A percentile compares a stretch with the other conserved stretches of the same genome.
Evolutionary conservation across 2,797 vertebrate genomes (phyloP).

Genomic region (Fistularia commersonii): DNA sequence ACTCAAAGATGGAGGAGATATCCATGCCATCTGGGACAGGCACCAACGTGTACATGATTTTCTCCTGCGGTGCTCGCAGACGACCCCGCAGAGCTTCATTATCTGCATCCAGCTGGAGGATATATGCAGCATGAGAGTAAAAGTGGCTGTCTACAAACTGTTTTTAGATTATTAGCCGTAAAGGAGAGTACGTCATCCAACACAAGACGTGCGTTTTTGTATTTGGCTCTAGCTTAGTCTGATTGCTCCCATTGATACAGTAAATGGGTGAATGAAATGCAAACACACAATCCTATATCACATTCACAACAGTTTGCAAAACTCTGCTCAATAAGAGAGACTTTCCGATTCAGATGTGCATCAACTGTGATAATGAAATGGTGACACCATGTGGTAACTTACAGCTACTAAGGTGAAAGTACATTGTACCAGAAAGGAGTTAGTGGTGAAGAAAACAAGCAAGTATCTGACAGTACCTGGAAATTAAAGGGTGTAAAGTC

Average conservation of each 20-base stretch:
- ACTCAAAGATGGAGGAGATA: slow-evolving; percentile 97
- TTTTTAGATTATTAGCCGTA: no score
- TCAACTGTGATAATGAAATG: slow-evolving; percentile 2
- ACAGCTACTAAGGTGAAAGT: slow-evolving; percentile 12
- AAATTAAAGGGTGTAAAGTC: slow-evolving; percentile 82
- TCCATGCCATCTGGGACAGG: slow-evolving; percentile 97
- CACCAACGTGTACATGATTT: slow-evolving; percentile 92
- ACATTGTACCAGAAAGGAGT: no score
- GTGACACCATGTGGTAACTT: slow-evolving; percentile 41
- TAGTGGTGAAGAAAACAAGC: no score
- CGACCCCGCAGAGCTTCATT: slow-evolving; percentile 86
- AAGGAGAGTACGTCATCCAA: not conserved
- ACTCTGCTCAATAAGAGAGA: slow-evolving; percentile 46
- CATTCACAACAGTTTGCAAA: slow-evolving; percentile 9
- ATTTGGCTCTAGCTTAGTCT: no score
- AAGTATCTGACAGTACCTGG: slow-evolving; percentile 64
- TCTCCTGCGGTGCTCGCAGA: slow-evolving; percentile 81
- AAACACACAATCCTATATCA: not conserved
- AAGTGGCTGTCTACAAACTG: not conserved
- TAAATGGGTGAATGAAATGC: not conserved
- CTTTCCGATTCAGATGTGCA: slow-evolving; percentile 3
- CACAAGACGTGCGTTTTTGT: no score
- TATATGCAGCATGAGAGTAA: not conserved
- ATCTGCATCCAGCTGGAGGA: slow-evolving; percentile 85
- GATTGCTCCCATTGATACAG: no score